Evolutionary conservation across 2,888 invertebrate species (phyloP).

Genomic region (Agriopis marginaria): DNA sequence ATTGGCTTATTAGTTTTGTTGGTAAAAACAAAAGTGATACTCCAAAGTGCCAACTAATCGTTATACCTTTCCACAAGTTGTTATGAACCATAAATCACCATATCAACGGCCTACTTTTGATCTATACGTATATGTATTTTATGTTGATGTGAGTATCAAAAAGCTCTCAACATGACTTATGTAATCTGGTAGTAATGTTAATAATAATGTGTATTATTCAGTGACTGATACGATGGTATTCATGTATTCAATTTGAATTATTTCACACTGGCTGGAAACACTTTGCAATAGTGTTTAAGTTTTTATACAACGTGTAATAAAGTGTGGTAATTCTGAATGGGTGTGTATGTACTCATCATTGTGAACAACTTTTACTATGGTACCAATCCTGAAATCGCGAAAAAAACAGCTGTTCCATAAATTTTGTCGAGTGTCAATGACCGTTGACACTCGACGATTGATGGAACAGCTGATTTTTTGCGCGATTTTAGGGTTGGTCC

Average conservation of each 20-base stretch:
- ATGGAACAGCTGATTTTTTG: too few relatives aligned
- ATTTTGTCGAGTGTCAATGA: too few relatives aligned
- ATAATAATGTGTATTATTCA: conserved; percentile 1
- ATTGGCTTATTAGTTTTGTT: conserved; percentile 6
- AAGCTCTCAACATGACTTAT: background rate
- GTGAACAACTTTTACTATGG: too few relatives aligned
- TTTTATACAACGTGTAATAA: too few relatives aligned
- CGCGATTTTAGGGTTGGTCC: too few relatives aligned
- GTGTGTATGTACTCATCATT: too few relatives aligned
- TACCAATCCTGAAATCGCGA: too few relatives aligned
- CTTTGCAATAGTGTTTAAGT: conserved; percentile 5
- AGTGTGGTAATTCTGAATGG: too few relatives aligned
- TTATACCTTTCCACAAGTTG: background rate
- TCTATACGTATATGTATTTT: background rate
- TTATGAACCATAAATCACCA: background rate
- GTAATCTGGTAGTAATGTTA: background rate
- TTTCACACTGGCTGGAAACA: conserved; percentile 1
- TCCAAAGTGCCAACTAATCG: conserved; percentile 49
- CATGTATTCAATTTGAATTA: conserved; percentile 2
- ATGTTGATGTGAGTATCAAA: background rate
- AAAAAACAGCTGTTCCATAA: too few relatives aligned
- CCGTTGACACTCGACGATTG: too few relatives aligned
- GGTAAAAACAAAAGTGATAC: conserved; percentile 36
- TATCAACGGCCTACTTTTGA: conserved; percentile 19
- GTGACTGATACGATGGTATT: conserved; percentile 12